Conservation (phyloP, 1,140 invertebrate species). For the Drosophila miranda region DNA sequence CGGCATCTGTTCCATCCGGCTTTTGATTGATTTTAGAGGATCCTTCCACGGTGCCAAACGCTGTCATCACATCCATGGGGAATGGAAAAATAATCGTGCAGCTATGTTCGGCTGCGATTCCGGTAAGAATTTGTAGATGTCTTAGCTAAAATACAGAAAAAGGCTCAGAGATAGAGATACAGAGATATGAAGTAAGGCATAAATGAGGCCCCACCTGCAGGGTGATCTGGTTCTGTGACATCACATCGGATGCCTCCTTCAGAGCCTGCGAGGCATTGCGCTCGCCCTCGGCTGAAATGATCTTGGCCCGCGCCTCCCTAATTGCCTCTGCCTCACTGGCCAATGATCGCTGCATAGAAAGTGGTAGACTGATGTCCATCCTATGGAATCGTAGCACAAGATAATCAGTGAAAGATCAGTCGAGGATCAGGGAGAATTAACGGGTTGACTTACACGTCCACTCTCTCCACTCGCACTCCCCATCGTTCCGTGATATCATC, state of each 20-base stretch:
- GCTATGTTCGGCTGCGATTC: conserved; percentile 97
- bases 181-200: too few species aligned
- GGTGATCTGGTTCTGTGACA: conserved; percentile 93
- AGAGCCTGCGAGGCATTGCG: conserved; percentile 93
- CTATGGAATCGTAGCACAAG: conserved; percentile 82
- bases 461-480: conserved; percentile 97
- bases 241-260: conserved; percentile 95
- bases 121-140: conserved; percentile 91
- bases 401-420: too few species aligned
- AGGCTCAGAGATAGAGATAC: neutral
- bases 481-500: conserved; percentile 85
- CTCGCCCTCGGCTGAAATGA: conserved; percentile 92
- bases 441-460: conserved; percentile 91
- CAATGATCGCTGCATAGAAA: conserved; percentile 91
- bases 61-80: conserved; percentile 88
- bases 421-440: too few species aligned
- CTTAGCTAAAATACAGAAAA: conserved; percentile 40
- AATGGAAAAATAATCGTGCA: conserved; percentile 98
- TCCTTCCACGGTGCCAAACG: conserved; percentile 11
- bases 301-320: conserved; percentile 87
- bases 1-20: neutral
- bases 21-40: neutral
- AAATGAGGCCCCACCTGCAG: conserved; percentile 86
- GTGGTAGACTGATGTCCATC: conserved; percentile 93
- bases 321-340: conserved; percentile 93